phyloP scores from a whole-genome alignment of 2,888 invertebrate genomes.

The Himalopsyche kuldschensis region DNA sequence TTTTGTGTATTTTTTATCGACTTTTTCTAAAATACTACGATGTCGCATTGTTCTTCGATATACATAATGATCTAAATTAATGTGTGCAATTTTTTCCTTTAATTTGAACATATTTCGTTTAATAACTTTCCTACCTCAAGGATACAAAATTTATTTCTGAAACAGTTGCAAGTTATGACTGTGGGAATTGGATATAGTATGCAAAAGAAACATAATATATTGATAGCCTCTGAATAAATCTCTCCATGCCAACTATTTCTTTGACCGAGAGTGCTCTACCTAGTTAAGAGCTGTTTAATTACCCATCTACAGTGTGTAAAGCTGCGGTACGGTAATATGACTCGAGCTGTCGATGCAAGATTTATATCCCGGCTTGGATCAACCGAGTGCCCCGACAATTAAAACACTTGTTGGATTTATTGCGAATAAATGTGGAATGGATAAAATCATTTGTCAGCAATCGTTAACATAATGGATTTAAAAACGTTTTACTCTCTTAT shows the following conservation, averaged over 20 bases:
- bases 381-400: constrained; percentile 7
- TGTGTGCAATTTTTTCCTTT: no score
- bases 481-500: no score
- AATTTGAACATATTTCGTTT: no score
- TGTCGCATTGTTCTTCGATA: no score
- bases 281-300: constrained; percentile 6
- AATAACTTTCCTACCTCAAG: no score
- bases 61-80: no score
- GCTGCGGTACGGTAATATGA: constrained; percentile 23
- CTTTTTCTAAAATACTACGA: no score
- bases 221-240: background rate
- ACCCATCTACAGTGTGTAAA: constrained; percentile 13
- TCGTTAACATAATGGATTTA: background rate
- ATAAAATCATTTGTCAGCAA: background rate
- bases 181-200: no score
- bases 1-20: no score
- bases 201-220: background rate
- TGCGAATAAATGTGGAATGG: background rate
- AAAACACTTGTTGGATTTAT: background rate
- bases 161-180: no score
- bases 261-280: background rate
- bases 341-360: constrained; percentile 12
- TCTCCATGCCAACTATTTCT: background rate
- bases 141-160: no score
- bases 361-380: constrained; percentile 4